phyloP scores from a whole-genome alignment of 2,888 invertebrate species.

The Ischnus inquisitorius region DNA sequence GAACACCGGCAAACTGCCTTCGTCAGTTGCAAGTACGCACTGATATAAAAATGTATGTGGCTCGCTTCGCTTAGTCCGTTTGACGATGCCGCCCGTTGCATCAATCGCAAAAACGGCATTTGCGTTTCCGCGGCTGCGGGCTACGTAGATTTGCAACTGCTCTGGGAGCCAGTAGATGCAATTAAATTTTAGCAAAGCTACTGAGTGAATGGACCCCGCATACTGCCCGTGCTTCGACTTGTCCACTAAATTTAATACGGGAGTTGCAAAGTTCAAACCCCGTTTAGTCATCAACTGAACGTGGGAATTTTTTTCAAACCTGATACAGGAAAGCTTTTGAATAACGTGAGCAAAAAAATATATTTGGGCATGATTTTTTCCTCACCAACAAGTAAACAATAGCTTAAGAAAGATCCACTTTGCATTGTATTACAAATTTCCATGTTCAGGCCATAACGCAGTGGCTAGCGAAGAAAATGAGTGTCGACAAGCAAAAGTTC shows the following conservation, averaged over 20 bases:
- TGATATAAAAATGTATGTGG: slow-evolving; percentile 57
- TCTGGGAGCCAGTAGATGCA: slow-evolving; percentile 55
- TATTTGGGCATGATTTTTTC: no score
- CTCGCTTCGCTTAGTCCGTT: slow-evolving; percentile 4
- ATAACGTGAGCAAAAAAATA: no score
- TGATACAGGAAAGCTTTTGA: no score
- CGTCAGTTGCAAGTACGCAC: slow-evolving; percentile 52
- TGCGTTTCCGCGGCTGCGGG: slow-evolving; percentile 35
- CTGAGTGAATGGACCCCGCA: slow-evolving; percentile 35
- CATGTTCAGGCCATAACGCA: no score
- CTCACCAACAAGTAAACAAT: no score
- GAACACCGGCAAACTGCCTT: slow-evolving; percentile 54
- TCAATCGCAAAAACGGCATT: slow-evolving; percentile 48
- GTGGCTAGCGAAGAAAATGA: no score
- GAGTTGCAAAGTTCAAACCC: slow-evolving; percentile 38
- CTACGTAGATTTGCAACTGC: slow-evolving; percentile 47
- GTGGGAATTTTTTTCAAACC: no score
- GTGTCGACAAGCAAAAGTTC: no score
- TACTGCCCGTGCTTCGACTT: slow-evolving; percentile 33
- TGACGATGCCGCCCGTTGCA: slow-evolving; percentile 54
- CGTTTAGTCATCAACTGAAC: slow-evolving; percentile 6
- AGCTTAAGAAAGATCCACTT: no score
- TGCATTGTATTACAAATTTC: no score
- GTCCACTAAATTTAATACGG: slow-evolving; percentile 45
- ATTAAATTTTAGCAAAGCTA: slow-evolving; percentile 34